Conservation (phyloP, 1,140 invertebrate species). For the Lepidurus packardi region DNA sequence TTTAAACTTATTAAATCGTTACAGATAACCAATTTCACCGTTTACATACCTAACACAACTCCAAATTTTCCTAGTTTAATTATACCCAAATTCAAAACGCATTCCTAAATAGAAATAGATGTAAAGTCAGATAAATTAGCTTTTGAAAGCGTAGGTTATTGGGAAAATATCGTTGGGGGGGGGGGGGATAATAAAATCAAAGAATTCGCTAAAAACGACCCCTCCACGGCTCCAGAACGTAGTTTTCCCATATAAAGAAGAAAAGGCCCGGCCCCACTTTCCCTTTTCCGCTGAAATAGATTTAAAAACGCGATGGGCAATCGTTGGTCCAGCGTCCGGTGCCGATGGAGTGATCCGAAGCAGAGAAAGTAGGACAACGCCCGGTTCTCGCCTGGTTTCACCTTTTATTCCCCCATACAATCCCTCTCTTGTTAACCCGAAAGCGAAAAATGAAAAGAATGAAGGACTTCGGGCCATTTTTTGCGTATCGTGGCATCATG, state of each 20-base stretch:
- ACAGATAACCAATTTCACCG: constrained; percentile 22
- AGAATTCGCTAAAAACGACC: neutral
- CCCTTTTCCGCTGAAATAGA: constrained; percentile 5
- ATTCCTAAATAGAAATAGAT: neutral
- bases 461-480: too few species aligned
- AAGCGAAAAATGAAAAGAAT: neutral
- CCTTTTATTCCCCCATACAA: neutral
- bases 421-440: neutral
- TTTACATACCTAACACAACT: neutral
- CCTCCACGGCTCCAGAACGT: too few species aligned
- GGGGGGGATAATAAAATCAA: neutral
- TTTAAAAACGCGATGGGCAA: neutral
- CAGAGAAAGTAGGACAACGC: constrained; percentile 21
- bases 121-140: neutral
- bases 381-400: neutral
- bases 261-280: neutral
- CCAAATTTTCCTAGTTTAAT: neutral
- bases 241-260: too few species aligned
- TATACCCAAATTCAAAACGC: neutral
- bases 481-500: neutral
- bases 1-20: constrained; percentile 30
- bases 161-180: neutral
- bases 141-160: too few species aligned
- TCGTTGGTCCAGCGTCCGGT: neutral
- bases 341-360: constrained; percentile 16